These are phyloP conservation scores for Hypocryptadius cinnamomeus DNA, from an alignment of 2,113 vertebrate genomes.

Conservation along the genomic window DNA sequence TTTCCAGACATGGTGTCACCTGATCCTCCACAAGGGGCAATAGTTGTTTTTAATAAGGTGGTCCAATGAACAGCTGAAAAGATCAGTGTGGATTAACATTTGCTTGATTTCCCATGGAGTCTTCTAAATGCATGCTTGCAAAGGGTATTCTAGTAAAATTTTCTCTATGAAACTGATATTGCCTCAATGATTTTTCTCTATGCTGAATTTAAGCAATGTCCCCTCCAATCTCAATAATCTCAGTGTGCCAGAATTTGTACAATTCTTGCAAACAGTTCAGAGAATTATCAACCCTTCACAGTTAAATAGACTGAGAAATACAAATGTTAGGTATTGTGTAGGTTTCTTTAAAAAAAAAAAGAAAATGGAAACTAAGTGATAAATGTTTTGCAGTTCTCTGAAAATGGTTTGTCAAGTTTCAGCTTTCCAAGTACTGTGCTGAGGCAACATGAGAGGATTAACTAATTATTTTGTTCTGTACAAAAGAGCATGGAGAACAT, in stretches of 20 bases:
- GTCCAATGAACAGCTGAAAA: constrained; percentile 51
- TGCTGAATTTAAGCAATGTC: not conserved
- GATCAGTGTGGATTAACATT: constrained; percentile 29
- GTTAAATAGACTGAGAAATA: constrained; percentile 1
- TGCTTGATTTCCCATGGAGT: constrained; percentile 31
- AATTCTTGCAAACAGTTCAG: not conserved
- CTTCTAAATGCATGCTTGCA: not conserved
- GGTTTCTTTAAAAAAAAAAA: not conserved
- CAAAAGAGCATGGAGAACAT: not conserved
- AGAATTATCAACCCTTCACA: not conserved
- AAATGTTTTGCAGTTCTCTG: constrained; percentile 23
- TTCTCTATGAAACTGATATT: not conserved
- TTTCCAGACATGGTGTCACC: constrained; percentile 53
- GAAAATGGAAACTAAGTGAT: not conserved
- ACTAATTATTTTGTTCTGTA: constrained; percentile 33
- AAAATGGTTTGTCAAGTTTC: constrained; percentile 1
- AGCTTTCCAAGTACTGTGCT: constrained; percentile 16
- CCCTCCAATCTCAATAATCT: not conserved
- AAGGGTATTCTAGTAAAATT: not conserved
- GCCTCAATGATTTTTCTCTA: not conserved
- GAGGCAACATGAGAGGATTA: constrained; percentile 22
- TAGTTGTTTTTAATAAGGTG: constrained; percentile 39
- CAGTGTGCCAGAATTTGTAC: not conserved
- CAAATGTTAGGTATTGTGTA: not conserved
- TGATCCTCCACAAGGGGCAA: constrained; percentile 35